Evolutionary conservation across 2,888 invertebrate species (phyloP).

Genomic region (Ornithoptera alexandrae): DNA sequence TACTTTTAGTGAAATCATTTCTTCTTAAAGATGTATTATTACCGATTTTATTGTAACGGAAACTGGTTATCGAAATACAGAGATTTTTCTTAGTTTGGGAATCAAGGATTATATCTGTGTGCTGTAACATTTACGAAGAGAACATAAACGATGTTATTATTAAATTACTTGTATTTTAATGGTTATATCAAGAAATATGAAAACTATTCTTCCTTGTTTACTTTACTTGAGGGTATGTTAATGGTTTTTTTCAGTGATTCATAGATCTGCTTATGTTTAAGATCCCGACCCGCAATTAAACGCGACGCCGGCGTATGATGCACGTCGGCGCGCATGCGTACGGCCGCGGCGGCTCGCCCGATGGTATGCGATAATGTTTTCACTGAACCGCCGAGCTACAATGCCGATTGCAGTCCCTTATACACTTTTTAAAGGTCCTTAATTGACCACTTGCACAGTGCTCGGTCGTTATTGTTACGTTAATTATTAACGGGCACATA

Average conservation of each 20-base stretch:
- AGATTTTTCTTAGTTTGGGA: too few relatives aligned
- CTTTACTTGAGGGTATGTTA: background rate
- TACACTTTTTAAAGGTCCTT: conserved; percentile 45
- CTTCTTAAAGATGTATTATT: too few relatives aligned
- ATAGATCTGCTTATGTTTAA: conserved; percentile 25
- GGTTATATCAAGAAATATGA: too few relatives aligned
- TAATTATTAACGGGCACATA: conserved; percentile 33
- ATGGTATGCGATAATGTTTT: conserved; percentile 51
- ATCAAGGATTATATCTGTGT: too few relatives aligned
- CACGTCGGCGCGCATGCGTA: conserved; percentile 46
- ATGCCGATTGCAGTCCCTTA: conserved; percentile 35
- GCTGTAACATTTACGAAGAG: too few relatives aligned
- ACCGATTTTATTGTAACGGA: too few relatives aligned
- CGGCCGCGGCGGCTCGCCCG: conserved; percentile 35
- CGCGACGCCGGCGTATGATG: conserved; percentile 47
- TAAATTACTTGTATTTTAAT: too few relatives aligned
- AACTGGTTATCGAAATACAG: too few relatives aligned
- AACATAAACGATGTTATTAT: too few relatives aligned
- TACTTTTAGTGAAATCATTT: too few relatives aligned
- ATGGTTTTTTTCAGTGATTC: background rate
- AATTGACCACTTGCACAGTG: conserved; percentile 43
- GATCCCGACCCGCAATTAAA: conserved; percentile 53
- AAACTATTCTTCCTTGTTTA: too few relatives aligned
- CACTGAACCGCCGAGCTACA: conserved; percentile 49
- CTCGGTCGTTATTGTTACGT: conserved; percentile 42